phyloP scores from a whole-genome alignment of 2,113 vertebrate genomes.

The Crocuta crocuta region DNA sequence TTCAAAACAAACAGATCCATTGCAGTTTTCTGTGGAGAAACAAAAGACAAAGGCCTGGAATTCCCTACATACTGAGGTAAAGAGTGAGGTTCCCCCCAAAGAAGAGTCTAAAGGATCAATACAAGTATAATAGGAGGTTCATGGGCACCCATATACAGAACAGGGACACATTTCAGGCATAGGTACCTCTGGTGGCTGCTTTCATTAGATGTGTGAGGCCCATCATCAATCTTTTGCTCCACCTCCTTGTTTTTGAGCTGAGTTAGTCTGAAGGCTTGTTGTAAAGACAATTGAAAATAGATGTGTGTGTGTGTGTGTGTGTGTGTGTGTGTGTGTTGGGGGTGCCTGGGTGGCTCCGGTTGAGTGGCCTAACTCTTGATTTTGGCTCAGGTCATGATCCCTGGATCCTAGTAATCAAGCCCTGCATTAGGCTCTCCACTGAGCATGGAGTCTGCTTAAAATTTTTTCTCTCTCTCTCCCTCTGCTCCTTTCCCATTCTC shows the following conservation, averaged over 20 bases:
- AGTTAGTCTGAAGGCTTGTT: background rate
- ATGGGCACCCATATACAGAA: background rate
- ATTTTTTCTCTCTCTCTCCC: too few species aligned
- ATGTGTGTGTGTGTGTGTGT: background rate
- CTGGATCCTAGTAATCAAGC: too few species aligned
- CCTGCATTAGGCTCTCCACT: too few species aligned
- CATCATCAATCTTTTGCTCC: background rate
- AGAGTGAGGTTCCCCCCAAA: background rate
- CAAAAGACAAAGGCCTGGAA: background rate
- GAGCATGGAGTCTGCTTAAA: too few species aligned
- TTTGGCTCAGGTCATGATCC: too few species aligned
- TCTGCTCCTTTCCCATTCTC: too few species aligned
- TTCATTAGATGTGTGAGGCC: background rate
- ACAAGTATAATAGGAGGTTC: background rate
- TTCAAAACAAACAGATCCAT: constrained; percentile 21
- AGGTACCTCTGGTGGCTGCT: background rate
- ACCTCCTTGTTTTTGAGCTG: background rate
- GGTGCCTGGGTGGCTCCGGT: too few species aligned
- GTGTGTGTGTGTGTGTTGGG: too few species aligned
- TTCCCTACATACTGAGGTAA: background rate
- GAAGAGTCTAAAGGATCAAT: background rate
- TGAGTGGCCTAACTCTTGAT: too few species aligned
- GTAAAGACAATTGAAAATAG: constrained; percentile 8
- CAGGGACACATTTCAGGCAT: background rate
- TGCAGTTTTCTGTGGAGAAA: background rate